Base-by-base conservation (phyloP, 2,888 invertebrate species). In the Acanthacorydalis orientalis region DNA sequence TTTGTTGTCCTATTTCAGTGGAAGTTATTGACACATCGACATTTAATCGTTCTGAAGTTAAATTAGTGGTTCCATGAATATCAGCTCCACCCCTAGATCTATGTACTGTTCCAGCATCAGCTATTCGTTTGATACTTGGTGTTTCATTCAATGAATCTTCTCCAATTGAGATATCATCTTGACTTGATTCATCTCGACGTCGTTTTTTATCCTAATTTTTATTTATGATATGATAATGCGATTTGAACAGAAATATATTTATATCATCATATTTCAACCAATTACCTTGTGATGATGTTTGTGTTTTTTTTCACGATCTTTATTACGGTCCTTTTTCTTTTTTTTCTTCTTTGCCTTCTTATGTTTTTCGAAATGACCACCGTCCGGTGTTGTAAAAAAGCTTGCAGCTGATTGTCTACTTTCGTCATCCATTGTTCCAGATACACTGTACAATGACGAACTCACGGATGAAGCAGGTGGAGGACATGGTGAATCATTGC, bases 281-380 rank as follows among this genome's bases (percentile, higher is more conserved):
- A 51, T 54, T 50, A 61, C 60, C 57, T 76, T 80, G 57, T 82
- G 80, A 58, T 82, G 80, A 58, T 80, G 80, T 51, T 81, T 80
- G 57, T 83, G 80, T 51, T 80, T 77, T 57, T 80, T 77, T 56
- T 80, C 79, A 49, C 77, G 73, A 56, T 75, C 75, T 49, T 72
- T 71, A 48, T 60, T 60, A 47, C 68, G 67, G 56, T 78, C 76
- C 62, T 83, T 83, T 65, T 83, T 84, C 68, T 83, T 84, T 64
- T 84, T 83, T 60, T 83, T 83, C 64, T 83, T 83, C 58, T 83
- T 83, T 0, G 78, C 72, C 57, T 82, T 82, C 54, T 82, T 83
- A 55, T 80, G 80, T 4, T 74, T 72, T 43, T 69, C 58, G 14
- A 61, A 52, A 14, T 52, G 53, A 39, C 55, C 51, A 4, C 61